Conservation (phyloP, 2,113 vertebrate species). For the Phylloscopus trochiloides region DNA sequence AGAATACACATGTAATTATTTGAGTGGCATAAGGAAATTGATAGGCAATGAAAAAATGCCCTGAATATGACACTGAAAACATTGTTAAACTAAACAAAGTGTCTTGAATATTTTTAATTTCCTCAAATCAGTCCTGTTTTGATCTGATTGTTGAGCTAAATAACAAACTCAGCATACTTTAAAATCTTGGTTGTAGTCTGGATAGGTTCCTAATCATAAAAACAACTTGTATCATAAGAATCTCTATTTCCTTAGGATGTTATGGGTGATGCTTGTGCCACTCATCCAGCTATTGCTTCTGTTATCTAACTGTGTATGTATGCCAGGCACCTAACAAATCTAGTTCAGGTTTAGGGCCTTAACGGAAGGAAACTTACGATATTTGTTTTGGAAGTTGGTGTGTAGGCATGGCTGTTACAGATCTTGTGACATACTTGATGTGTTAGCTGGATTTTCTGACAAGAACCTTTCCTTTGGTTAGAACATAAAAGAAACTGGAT, state of each 20-base stretch:
- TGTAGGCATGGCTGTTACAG: background rate
- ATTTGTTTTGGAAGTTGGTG: background rate
- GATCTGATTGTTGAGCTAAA: background rate
- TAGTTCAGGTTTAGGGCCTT: background rate
- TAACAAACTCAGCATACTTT: background rate
- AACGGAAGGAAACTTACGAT: background rate
- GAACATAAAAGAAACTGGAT: fast-evolving
- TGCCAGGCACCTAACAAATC: background rate
- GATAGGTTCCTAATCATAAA: background rate
- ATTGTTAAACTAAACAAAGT: background rate
- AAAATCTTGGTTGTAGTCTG: background rate
- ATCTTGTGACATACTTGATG: background rate
- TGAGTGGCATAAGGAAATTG: background rate
- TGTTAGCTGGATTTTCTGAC: background rate
- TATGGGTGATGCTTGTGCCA: background rate
- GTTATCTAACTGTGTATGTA: background rate
- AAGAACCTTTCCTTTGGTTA: background rate
- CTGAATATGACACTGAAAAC: background rate
- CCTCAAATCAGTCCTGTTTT: background rate
- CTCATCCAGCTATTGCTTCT: background rate
- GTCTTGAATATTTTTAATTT: background rate
- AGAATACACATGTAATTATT: background rate
- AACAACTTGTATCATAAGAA: background rate
- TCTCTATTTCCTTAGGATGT: background rate
- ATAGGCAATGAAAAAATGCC: background rate